Percentiles rank a stretch among this genome's conserved stretches.
Evolutionary conservation across 2,888 invertebrate genomes (phyloP).

Genomic region (Cyaniris semiargus): DNA sequence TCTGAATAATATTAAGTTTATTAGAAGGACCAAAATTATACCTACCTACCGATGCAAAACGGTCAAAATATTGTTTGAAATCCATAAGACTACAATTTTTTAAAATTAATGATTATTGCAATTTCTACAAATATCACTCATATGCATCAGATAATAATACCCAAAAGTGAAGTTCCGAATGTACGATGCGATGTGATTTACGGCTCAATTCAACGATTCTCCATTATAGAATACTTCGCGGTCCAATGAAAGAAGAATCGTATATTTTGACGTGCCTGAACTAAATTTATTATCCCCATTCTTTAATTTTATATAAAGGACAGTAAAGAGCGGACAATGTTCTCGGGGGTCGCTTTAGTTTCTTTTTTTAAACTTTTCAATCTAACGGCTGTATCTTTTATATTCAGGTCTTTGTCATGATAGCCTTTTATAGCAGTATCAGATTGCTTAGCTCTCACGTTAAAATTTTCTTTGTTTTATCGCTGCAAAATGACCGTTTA

Average conservation of each 20-base stretch:
- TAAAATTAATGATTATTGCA: neutral
- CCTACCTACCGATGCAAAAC: too few relatives aligned
- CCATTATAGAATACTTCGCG: conserved; percentile 72
- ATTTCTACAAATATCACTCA: neutral
- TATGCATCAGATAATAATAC: conserved; percentile 36
- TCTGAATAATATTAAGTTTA: too few relatives aligned
- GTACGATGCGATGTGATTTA: conserved; percentile 66
- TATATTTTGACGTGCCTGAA: conserved; percentile 67
- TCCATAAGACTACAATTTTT: too few relatives aligned
- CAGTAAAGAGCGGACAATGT: conserved; percentile 59
- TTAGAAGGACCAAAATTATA: too few relatives aligned
- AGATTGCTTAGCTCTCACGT: conserved; percentile 19
- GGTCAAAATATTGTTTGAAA: too few relatives aligned
- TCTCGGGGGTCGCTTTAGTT: conserved; percentile 33
- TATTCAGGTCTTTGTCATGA: conserved; percentile 39
- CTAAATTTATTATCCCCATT: conserved; percentile 69
- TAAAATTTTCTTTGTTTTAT: conserved; percentile 6
- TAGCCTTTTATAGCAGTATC: conserved; percentile 33
- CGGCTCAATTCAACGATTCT: conserved; percentile 53
- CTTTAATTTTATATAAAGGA: conserved; percentile 61
- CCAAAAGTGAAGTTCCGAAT: conserved; percentile 54
- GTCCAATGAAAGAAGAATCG: conserved; percentile 72
- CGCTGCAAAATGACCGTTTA: neutral
- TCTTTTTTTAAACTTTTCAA: conserved; percentile 35
- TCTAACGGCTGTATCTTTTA: conserved; percentile 34